phyloP scores from a whole-genome alignment of 2,797 vertebrate genomes.

The Crenichthys baileyi region DNA sequence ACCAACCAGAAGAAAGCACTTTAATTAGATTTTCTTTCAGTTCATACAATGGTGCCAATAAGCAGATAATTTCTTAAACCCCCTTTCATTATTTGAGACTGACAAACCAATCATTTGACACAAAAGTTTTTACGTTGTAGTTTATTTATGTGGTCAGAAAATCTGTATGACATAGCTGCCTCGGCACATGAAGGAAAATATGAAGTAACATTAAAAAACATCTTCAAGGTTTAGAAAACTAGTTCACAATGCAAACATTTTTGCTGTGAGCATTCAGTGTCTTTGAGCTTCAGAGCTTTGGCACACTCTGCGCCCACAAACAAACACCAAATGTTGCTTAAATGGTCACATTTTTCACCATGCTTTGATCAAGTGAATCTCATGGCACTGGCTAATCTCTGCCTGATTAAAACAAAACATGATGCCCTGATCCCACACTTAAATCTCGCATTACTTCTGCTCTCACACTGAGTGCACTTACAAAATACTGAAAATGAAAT shows the following conservation, averaged over 20 bases:
- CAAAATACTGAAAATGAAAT: constrained; percentile 7
- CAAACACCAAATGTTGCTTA: constrained; percentile 17
- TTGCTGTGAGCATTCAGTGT: constrained; percentile 16
- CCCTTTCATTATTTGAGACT: neutral
- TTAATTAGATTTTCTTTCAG: neutral
- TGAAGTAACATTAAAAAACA: constrained; percentile 13
- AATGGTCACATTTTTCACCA: neutral
- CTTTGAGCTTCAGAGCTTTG: constrained; percentile 5
- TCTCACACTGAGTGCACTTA: constrained; percentile 6
- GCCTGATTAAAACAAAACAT: constrained; percentile 10
- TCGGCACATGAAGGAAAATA: constrained; percentile 49
- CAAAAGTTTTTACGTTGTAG: constrained; percentile 43
- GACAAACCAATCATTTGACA: neutral
- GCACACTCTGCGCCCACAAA: neutral
- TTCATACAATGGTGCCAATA: neutral
- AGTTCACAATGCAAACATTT: constrained; percentile 50
- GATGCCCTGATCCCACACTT: constrained; percentile 2
- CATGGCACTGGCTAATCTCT: neutral
- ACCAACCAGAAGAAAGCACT: neutral
- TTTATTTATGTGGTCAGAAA: constrained; percentile 75
- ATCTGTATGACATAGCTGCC: constrained; percentile 71
- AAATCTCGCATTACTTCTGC: constrained; percentile 18
- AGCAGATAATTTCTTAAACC: neutral
- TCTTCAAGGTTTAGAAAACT: constrained; percentile 18
- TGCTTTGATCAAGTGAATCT: neutral